Evolutionary conservation across 2,888 invertebrate species (phyloP), one percentile per base, ranked within the genome.

Genomic region (Caenorhabditis uteleia): DNA sequence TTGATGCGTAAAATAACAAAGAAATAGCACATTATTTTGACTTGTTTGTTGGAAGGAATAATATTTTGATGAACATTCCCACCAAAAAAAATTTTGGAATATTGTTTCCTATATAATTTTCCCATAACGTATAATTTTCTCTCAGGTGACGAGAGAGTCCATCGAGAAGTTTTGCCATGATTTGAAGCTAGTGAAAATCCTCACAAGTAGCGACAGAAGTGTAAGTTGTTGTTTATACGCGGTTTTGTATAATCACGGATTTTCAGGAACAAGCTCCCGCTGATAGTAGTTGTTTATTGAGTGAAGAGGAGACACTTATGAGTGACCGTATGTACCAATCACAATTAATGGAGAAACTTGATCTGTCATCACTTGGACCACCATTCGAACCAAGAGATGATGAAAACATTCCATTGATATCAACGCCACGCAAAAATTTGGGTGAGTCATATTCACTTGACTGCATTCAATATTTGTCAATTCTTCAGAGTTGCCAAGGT

Each of bases 111-210:
- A 31, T 10, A 6, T 25, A 31, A 21, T 21, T 4, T 21, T 50
- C 5, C 10, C 7, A n/a, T 8, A 43, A 6, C 16, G 5, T 7
- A 44, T 6, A 29, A 25, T 44, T 21, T 6, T 47, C 31, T n/a
- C n/a, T 21, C 34, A 66, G 66, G 56, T 59, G 1, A 66, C 66
- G 1, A 27, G 57, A 51, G 59, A 57, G 3, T 66, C 66, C 1
- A 59, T 66, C 14, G 66, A 60, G 21, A 36, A 44, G 33, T 66
- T 66, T 33, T 66, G 66, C 38, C 56, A 56, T 21, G 66, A 66
- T 31, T 31, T 66, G 40, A 59, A 60, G 20, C 56, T 66, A 14
- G 59, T 60, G 1, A 39, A 45, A 39, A 46, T 65, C 33, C 36
- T 65, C 7, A 36, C 53, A 18, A 53, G 48, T 21, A 39, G 44